These are phyloP conservation scores for Drosophila infuscata DNA, from an alignment of 2,888 invertebrate genomes.

Conservation along the genomic window DNA sequence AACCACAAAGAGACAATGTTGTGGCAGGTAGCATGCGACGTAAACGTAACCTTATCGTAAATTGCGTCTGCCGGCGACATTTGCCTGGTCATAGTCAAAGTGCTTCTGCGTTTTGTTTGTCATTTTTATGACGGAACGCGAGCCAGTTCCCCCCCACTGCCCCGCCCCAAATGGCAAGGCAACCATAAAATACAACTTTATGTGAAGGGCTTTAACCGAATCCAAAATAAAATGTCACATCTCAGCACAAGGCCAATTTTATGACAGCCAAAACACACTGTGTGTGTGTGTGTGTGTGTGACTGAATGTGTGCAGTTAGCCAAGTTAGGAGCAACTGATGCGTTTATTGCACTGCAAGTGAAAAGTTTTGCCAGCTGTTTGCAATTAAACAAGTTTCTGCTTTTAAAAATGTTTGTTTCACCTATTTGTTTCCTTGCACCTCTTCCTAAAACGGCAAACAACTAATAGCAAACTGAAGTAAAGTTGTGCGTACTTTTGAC, in stretches of 20 bases:
- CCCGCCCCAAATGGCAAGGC: conserved; percentile 1
- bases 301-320: conserved; percentile 31
- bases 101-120: conserved; percentile 23
- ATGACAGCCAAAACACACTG: conserved; percentile 25
- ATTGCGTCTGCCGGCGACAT: conserved; percentile 64
- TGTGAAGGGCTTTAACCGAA: conserved; percentile 64
- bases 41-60: conserved; percentile 65
- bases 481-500: conserved; percentile 43
- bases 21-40: conserved; percentile 50
- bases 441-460: conserved; percentile 27
- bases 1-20: conserved; percentile 20
- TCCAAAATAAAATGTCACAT: conserved; percentile 69
- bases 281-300: conserved; percentile 15
- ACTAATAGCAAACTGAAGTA: conserved; percentile 40
- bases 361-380: conserved; percentile 65
- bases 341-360: conserved; percentile 55
- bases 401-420: not conserved
- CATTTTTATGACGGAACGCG: conserved; percentile 46
- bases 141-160: conserved; percentile 1
- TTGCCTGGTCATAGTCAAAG: conserved; percentile 27
- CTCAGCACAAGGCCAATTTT: conserved; percentile 55
- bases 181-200: conserved; percentile 69
- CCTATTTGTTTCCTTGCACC: not conserved
- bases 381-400: conserved; percentile 74
- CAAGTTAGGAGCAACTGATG: conserved; percentile 50